Base-by-base conservation (phyloP, 2,888 invertebrate genomes). In the Toxonevra muliebris region DNA sequence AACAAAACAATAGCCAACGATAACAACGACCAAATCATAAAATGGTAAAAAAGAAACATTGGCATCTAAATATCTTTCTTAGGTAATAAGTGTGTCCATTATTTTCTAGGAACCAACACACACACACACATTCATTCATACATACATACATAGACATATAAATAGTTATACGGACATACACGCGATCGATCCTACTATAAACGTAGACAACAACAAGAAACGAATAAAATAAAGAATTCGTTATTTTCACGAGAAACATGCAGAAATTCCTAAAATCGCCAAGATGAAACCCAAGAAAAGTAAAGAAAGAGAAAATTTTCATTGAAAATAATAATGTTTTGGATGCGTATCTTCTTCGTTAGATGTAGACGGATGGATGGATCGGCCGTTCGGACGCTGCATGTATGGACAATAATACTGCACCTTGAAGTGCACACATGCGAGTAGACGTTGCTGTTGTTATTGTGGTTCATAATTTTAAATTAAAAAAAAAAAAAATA, bases 221-320 rank as follows among this genome's bases (percentile, higher is more conserved):
- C 30, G 30, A 30, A 30, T 30, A 59, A 60, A n/a, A n/a, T n/a
- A n/a, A 59, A 53, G 59, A 59, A 59, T 59, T 52, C 59, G 15
- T 60, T 60, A 45, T 59, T 60, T 65, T 65, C 65, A 53, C 65
- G 30, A 53, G 65, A 65, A 60, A 59, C 60, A 60, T 65, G 59
- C 54, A 59, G 65, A 66, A 55, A 66, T 54, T 61, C 54, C 60
- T 2, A 15, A 60, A 66, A 61, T 17, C 50, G 63, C 13, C 15
- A 5, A 48, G 48, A 48, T 15, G 48, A 48, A 48, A 48, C 8
- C 13, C 12, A 48, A 48, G 2, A 48, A 15, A 12, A 40, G 43
- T 42, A 59, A 65, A 65, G 53, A 65, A 53, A 66, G 61, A 53
- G 60, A 66, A 61, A 66, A 66, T 61, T 66, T 61, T 66, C 54